Evolutionary conservation across 2,888 invertebrate genomes (phyloP), one percentile per base, ranked within the genome.

Genomic region (Himalopsyche anomala): DNA sequence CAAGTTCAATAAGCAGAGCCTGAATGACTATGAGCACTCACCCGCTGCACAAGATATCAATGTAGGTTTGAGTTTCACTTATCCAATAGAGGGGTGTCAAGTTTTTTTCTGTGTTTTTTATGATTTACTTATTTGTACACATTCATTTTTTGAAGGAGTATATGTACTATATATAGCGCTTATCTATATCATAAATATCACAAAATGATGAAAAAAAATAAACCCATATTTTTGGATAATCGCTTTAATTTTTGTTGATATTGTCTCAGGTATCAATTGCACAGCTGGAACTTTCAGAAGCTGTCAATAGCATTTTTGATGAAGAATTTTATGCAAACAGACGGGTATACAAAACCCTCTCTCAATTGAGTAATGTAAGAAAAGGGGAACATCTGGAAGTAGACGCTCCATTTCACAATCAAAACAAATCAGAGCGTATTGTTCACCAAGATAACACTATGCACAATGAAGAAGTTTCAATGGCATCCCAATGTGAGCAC

Each of bases 401-500:
- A 92, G 91, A 87, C 89, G 91, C 6, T 90, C 90, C 85, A 89
- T 91, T 5, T 90, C 90, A 74, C 91, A 91, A 38, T 45, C 82
- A 81, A 36, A 82, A 83, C 17, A n/a, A 69, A 6, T 56, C 28
- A 36, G 28, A 56, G 4, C 83, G 83, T 82, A 56, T 82, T 0
- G 62, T 81, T 28, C 84, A 83, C 6, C 54, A 45, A 42, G 82
- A 84, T 36, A n/a, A 69, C 11, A 38, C 80, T 40, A 74, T 55
- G 40, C 38, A 17, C 11, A 81, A 83, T 42, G 45, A 82, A 38
- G 91, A 92, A 51, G 91, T 91, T 85, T 91, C 90, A 17, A 92
- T 92, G 4, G 92, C 93, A 92, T 92, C 93, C 1, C 92, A 93
- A 90, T 93, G 92, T 88, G 93, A 92, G n/a, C 93, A 92, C 88